Evolutionary conservation across 2,797 vertebrate species (phyloP).

Genomic region (Spheniscus humboldti): DNA sequence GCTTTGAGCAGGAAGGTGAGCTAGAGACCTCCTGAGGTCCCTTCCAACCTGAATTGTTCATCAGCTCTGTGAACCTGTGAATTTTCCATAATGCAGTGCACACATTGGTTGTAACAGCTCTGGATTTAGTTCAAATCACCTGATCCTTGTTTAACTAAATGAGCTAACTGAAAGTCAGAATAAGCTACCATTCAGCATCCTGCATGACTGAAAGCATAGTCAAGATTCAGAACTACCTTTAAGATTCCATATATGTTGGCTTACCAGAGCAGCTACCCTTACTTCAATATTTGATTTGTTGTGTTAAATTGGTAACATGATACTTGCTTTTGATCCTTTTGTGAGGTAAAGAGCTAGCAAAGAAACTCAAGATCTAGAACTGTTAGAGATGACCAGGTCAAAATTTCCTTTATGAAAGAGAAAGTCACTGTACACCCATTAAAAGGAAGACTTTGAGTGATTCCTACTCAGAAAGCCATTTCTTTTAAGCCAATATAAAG

Average conservation of each 20-base stretch:
- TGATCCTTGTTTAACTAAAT: background rate
- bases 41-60: background rate
- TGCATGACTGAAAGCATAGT: accelerated
- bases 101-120: background rate
- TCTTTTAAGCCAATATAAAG: background rate
- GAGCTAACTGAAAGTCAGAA: background rate
- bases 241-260: background rate
- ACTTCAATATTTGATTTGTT: background rate
- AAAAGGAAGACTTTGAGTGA: background rate
- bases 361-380: background rate
- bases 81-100: background rate
- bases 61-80: background rate
- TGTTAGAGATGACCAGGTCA: background rate
- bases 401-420: background rate
- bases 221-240: background rate
- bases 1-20: background rate
- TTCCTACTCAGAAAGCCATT: background rate
- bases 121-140: background rate
- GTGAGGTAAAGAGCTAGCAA: background rate
- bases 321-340: background rate
- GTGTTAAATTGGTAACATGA: background rate
- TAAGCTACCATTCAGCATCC: background rate
- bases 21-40: background rate
- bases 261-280: background rate
- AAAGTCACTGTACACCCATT: background rate